These are phyloP conservation scores for Teinopalpus imperialis DNA, from an alignment of 2,888 invertebrate genomes.

Conservation along the genomic window DNA sequence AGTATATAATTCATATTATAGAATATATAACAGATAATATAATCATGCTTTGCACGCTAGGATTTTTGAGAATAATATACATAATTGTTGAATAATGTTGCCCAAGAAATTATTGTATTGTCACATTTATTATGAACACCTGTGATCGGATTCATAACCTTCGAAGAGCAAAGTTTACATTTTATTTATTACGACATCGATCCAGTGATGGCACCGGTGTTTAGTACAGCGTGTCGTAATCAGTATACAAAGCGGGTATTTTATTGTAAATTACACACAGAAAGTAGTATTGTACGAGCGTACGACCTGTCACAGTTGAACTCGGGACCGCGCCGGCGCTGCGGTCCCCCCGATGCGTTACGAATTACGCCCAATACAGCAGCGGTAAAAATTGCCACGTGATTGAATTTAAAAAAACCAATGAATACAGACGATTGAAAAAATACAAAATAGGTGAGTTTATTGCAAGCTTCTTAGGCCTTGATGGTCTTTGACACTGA, in stretches of 20 bases:
- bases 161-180: constrained; percentile 28
- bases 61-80: no score
- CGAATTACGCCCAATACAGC: constrained; percentile 35
- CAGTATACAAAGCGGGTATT: constrained; percentile 73
- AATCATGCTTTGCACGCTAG: no score
- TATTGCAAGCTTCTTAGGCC: neutral
- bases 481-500: neutral
- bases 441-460: constrained; percentile 8
- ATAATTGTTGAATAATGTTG: no score
- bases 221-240: constrained; percentile 76
- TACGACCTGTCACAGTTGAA: constrained; percentile 72
- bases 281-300: constrained; percentile 70
- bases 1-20: no score
- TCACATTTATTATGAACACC: no score
- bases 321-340: constrained; percentile 50
- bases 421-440: neutral
- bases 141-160: neutral
- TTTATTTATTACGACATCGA: constrained; percentile 43
- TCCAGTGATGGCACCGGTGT: constrained; percentile 57
- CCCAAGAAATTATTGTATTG: no score
- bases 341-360: constrained; percentile 53
- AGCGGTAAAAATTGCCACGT: constrained; percentile 33
- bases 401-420: neutral
- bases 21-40: no score
- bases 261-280: constrained; percentile 78